These are phyloP conservation scores for Lepidurus packardi DNA, from an alignment of 1,140 invertebrate genomes.

Conservation along the genomic window DNA sequence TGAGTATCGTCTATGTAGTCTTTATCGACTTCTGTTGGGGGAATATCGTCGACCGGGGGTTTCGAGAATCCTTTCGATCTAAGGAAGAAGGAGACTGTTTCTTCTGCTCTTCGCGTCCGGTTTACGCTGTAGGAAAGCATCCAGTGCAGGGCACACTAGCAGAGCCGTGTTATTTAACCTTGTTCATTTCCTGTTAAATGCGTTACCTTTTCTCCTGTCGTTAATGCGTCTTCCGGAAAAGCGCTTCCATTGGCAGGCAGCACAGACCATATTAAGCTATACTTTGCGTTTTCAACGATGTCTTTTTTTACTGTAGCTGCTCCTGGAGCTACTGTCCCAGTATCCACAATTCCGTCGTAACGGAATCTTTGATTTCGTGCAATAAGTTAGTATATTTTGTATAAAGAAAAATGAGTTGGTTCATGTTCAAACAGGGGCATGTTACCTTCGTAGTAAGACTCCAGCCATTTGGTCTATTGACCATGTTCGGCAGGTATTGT, in stretches of 20 bases:
- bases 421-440: neutral
- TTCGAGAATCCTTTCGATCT: neutral
- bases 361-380: constrained; percentile 35
- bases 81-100: constrained; percentile 25
- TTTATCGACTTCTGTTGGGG: neutral
- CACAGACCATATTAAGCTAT: constrained; percentile 46
- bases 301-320: constrained; percentile 34
- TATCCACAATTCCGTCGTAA: constrained; percentile 38
- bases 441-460: constrained; percentile 36
- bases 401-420: neutral
- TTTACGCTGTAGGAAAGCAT: constrained; percentile 69
- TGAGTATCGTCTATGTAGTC: too few relatives aligned
- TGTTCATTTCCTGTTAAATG: neutral
- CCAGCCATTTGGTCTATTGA: constrained; percentile 37
- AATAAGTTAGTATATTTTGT: neutral
- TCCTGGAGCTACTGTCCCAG: constrained; percentile 27
- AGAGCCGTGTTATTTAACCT: neutral
- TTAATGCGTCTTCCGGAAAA: constrained; percentile 54
- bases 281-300: constrained; percentile 34
- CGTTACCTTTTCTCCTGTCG: constrained; percentile 54
- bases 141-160: constrained; percentile 61
- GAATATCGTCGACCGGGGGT: neutral
- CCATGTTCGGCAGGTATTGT: constrained; percentile 35
- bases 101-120: constrained; percentile 55
- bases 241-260: constrained; percentile 54